phyloP scores from a whole-genome alignment of 1,140 invertebrate genomes.

The Leptinotarsa defecta region DNA sequence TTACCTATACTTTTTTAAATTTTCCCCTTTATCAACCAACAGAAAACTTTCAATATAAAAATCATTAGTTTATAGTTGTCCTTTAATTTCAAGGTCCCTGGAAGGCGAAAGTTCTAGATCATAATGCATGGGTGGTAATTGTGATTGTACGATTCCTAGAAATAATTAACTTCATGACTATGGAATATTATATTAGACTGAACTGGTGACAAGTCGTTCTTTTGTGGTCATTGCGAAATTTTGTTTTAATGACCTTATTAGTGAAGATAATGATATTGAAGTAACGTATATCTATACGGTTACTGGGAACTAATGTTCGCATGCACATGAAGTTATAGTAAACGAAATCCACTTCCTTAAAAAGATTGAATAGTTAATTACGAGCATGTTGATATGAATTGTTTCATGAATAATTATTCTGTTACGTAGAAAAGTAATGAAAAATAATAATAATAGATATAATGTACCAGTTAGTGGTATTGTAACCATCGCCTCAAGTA shows the following conservation, averaged over 20 bases:
- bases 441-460: too few relatives aligned
- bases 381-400: too few relatives aligned
- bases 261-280: neutral
- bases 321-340: too few relatives aligned
- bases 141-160: conserved; percentile 15
- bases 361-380: too few relatives aligned
- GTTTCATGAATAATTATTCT: too few relatives aligned
- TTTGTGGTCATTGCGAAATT: conserved; percentile 11
- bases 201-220: neutral
- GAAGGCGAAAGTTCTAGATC: conserved; percentile 13
- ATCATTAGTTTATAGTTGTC: neutral
- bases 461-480: too few relatives aligned
- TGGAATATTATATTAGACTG: neutral
- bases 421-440: too few relatives aligned
- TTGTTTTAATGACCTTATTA: neutral
- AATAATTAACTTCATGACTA: conserved; percentile 9
- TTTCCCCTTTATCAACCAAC: neutral
- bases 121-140: conserved; percentile 14
- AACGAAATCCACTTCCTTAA: too few relatives aligned
- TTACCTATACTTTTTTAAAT: neutral
- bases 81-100: neutral
- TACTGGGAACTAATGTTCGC: too few relatives aligned
- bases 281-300: too few relatives aligned
- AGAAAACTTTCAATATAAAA: neutral
- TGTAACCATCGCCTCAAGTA: too few relatives aligned